These are phyloP conservation scores for Laterallus jamaicensis DNA, from an alignment of 2,113 vertebrate species.

Conservation along the genomic window DNA sequence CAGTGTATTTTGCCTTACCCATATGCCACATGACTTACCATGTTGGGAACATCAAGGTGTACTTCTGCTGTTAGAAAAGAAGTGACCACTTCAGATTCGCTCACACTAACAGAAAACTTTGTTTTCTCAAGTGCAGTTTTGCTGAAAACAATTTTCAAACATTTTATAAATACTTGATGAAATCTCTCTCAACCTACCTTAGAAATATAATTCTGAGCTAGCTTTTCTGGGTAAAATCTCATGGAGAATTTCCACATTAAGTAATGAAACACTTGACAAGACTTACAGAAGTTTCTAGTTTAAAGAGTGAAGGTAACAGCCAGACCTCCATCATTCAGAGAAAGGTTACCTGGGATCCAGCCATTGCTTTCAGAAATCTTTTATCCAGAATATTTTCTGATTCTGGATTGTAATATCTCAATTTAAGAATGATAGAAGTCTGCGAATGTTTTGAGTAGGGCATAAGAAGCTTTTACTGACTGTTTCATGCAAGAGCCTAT, in stretches of 20 bases:
- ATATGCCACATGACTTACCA: slow-evolving; percentile 72
- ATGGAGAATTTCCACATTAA: neutral
- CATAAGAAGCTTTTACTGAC: neutral
- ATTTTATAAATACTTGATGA: neutral
- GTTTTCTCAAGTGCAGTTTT: slow-evolving; percentile 46
- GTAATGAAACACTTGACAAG: neutral
- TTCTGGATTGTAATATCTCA: neutral
- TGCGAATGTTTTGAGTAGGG: neutral
- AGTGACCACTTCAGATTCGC: slow-evolving; percentile 36
- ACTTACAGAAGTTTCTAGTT: neutral
- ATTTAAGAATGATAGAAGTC: neutral
- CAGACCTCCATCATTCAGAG: neutral
- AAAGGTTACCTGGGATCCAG: neutral
- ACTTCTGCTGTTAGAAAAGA: slow-evolving; percentile 81
- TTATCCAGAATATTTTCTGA: neutral
- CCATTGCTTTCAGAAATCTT: neutral
- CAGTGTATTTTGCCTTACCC: neutral
- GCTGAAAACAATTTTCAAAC: slow-evolving; percentile 55
- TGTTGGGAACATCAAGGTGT: slow-evolving; percentile 76
- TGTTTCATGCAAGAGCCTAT: neutral
- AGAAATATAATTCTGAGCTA: neutral
- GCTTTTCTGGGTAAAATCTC: neutral
- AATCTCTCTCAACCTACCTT: neutral
- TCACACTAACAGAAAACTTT: neutral
- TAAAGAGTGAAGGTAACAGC: neutral